Percentiles rank a stretch among this genome's conserved stretches.
Conservation (phyloP, 2,888 invertebrate species). For the Sphecodes monilicornis region DNA sequence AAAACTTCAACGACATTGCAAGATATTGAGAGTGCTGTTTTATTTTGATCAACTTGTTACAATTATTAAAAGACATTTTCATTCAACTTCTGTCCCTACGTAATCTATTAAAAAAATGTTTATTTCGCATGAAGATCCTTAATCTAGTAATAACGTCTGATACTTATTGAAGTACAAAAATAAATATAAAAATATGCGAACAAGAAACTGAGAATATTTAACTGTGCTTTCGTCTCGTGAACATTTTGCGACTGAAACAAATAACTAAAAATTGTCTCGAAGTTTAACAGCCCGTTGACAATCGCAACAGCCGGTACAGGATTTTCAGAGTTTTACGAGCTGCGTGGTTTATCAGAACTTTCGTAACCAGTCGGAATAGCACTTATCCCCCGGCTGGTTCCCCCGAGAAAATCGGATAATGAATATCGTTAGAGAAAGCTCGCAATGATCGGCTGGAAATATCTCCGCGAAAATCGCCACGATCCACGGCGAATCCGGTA, state of each 20-base stretch:
- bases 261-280: neutral
- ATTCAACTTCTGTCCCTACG: too few relatives aligned
- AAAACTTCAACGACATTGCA: too few relatives aligned
- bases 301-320: neutral
- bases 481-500: conserved; percentile 1
- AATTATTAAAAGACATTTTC: too few relatives aligned
- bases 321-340: neutral
- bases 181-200: too few relatives aligned
- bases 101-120: too few relatives aligned
- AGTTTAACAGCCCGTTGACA: neutral
- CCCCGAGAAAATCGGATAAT: conserved; percentile 6
- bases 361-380: neutral
- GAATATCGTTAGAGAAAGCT: neutral
- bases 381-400: neutral
- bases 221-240: too few relatives aligned
- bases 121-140: too few relatives aligned
- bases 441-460: neutral
- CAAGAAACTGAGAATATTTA: too few relatives aligned
- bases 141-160: too few relatives aligned
- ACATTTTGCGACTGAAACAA: neutral
- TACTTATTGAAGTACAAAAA: too few relatives aligned
- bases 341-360: neutral
- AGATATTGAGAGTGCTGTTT: too few relatives aligned
- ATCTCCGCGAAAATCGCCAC: conserved; percentile 14
- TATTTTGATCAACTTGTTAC: too few relatives aligned